Percentiles rank a stretch among this genome's conserved stretches.
Conservation (phyloP, 2,113 vertebrate species). For the Pogona vitticeps region DNA sequence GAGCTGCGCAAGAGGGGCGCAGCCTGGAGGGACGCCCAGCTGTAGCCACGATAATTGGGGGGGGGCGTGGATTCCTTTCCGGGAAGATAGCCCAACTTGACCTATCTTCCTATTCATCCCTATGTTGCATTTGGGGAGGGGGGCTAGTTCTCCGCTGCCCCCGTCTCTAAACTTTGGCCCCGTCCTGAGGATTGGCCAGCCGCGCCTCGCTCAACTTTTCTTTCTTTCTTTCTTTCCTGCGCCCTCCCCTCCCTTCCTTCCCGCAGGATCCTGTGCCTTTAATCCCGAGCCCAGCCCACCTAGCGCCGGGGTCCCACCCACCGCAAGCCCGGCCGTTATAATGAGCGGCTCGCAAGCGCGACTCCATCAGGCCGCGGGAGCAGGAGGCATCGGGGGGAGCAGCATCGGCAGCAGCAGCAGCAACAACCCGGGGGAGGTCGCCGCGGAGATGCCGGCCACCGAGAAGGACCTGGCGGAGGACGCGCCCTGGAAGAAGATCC, state of each 20-base stretch:
- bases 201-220: background rate
- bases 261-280: conserved; percentile 28
- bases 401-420: background rate
- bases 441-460: conserved; percentile 83
- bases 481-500: conserved; percentile 94
- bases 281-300: conserved; percentile 37
- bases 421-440: conserved; percentile 50
- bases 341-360: conserved; percentile 86
- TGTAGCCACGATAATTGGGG: too few relatives aligned
- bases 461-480: conserved; percentile 92
- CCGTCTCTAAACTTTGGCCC: background rate
- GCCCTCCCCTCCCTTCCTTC: background rate
- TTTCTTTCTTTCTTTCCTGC: background rate
- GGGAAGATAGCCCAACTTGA: too few relatives aligned
- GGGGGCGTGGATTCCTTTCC: too few relatives aligned
- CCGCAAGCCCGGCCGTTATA: conserved; percentile 61
- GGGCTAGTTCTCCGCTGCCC: too few relatives aligned
- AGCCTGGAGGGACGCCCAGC: background rate
- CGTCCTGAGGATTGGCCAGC: too few relatives aligned
- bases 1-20: background rate
- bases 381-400: conserved; percentile 26
- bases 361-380: conserved; percentile 71
- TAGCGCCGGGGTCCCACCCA: conserved; percentile 19
- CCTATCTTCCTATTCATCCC: background rate
- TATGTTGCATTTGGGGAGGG: background rate